Base-by-base conservation (phyloP, 2,888 invertebrate genomes). In the Eupithecia subfuscata region DNA sequence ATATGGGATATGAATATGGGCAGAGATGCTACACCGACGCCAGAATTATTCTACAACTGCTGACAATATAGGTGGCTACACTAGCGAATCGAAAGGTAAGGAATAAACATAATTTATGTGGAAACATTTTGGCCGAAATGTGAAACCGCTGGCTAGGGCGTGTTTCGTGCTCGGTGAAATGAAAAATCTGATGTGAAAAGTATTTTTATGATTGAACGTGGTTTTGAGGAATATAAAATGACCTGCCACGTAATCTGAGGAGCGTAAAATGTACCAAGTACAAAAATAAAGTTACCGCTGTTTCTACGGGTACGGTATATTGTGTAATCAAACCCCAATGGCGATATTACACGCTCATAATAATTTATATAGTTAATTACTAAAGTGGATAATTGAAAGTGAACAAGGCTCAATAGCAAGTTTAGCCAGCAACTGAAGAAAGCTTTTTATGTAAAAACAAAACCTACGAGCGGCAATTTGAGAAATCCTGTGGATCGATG, bases 1-100 rank as follows among this genome's bases (percentile, higher is more conserved):
- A 77, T 78, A 80, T 71, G 73, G 75, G 75, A 79, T 75, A 76
- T 78, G 76, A 75, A 60, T 75, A 71, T 67, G 75, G 76, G 73
- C 75, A 79, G 77, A 81, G 76, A 75, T 67, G 75, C 74, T 69
- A 73, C 76, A 56, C 74, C 78, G 73, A 76, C 68, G 79, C 40
- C n/a, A 18, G 77, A 48, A n/a, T 76, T 80, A 75, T 77, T 76
- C 65, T 75, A 56, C 60, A 64, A 74, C 52, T 70, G 52, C 69
- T 71, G 74, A 76, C 73, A 69, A 70, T 37, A 67, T 40, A 67
- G 65, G 40, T 67, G 65, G 73, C 72, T 40, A 40, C 68, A 25
- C 68, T 68, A 14, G 22, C 45, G 52, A 65, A 74, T 75, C 74
- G 70, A 75, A 75, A 75, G 48, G 65, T 71, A 73, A 64, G 65